Evolutionary conservation across 2,888 invertebrate species (phyloP).

Genomic region (Amorpha juglandis): DNA sequence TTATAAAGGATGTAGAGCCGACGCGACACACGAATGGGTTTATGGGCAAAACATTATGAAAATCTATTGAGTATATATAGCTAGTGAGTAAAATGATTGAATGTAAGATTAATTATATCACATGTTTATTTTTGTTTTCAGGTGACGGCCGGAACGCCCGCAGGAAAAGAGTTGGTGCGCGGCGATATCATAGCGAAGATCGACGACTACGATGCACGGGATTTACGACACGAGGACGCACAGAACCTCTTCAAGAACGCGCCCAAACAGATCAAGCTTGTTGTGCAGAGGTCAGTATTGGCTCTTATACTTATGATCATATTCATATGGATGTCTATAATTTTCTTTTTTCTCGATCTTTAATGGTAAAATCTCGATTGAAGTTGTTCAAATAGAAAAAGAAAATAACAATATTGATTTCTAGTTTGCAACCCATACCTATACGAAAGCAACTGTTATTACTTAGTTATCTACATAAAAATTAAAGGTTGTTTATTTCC

Average conservation of each 20-base stretch:
- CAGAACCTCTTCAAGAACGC: conserved; percentile 94
- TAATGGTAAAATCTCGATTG: neutral
- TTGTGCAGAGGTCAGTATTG: conserved; percentile 89
- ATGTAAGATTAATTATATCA: neutral
- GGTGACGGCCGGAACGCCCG: conserved; percentile 94
- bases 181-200: conserved; percentile 97
- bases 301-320: neutral
- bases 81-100: too few relatives aligned
- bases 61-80: too few relatives aligned
- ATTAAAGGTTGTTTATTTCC: too few relatives aligned
- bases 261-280: conserved; percentile 90
- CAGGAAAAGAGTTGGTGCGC: conserved; percentile 92
- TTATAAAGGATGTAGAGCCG: too few relatives aligned
- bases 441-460: too few relatives aligned
- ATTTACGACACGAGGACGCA: conserved; percentile 95
- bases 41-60: too few relatives aligned
- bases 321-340: neutral
- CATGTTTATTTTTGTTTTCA: conserved; percentile 69
- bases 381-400: neutral
- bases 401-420: neutral
- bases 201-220: conserved; percentile 94
- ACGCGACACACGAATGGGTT: too few relatives aligned
- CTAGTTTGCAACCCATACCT: neutral
- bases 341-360: neutral
- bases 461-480: too few relatives aligned